Conservation (phyloP, 2,888 invertebrate genomes). For the Quadroppia sp. region DNA sequence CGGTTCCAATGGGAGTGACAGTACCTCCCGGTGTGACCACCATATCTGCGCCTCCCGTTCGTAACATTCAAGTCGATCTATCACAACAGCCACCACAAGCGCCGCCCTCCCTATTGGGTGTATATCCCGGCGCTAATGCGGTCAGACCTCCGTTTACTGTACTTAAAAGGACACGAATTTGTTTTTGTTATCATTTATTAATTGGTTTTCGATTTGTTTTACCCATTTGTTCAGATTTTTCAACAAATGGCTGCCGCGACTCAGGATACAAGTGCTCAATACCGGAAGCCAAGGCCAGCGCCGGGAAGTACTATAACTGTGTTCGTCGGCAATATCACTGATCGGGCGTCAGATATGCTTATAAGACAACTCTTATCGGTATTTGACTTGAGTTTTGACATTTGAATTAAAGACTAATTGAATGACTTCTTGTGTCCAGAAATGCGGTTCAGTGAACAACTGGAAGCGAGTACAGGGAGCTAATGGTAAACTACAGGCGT, state of each 20-base stretch:
- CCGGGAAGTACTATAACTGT: constrained; percentile 88
- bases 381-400: constrained; percentile 13
- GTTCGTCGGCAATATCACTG: constrained; percentile 94
- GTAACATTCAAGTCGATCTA: constrained; percentile 13
- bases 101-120: constrained; percentile 10
- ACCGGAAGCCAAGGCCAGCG: constrained; percentile 16
- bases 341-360: constrained; percentile 90
- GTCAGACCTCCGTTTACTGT: constrained; percentile 27
- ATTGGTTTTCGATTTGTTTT: background rate
- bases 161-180: background rate
- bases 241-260: constrained; percentile 32
- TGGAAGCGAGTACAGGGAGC: constrained; percentile 92
- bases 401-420: background rate
- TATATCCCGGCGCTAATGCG: constrained; percentile 33
- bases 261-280: constrained; percentile 8
- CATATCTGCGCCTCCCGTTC: constrained; percentile 43
- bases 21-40: constrained; percentile 44
- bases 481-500: constrained; percentile 65
- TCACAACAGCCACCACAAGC: background rate
- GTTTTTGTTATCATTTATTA: background rate
- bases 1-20: constrained; percentile 41
- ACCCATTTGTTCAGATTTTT: constrained; percentile 26
- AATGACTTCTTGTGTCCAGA: constrained; percentile 53
- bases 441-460: constrained; percentile 87
- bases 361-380: constrained; percentile 77